phyloP scores from a whole-genome alignment of 1,140 invertebrate genomes.

The Cherax quadricarinatus region DNA sequence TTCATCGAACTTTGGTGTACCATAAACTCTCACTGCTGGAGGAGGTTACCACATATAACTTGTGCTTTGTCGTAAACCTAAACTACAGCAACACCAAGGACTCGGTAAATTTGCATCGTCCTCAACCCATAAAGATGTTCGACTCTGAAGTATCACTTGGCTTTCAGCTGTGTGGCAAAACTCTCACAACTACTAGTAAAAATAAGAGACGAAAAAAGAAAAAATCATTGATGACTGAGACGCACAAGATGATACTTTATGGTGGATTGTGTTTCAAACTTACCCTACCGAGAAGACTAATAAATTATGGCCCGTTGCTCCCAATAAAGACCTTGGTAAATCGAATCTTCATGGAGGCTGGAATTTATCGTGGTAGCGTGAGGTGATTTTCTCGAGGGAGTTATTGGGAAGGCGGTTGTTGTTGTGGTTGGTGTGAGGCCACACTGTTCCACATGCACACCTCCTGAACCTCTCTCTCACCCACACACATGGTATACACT shows the following conservation, averaged over 20 bases:
- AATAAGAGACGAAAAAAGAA: too few species aligned
- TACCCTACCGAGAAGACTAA: neutral
- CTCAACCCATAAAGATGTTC: neutral
- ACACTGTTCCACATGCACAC: too few species aligned
- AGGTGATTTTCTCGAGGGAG: neutral
- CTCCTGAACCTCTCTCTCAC: too few species aligned
- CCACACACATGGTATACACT: too few species aligned
- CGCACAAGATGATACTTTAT: too few species aligned
- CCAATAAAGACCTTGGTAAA: neutral
- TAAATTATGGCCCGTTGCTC: neutral
- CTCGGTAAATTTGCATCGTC: too few species aligned
- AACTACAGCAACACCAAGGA: neutral
- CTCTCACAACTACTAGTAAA: too few species aligned
- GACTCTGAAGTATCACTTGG: neutral
- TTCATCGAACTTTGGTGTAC: neutral
- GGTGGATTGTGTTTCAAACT: too few species aligned
- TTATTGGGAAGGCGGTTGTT: neutral
- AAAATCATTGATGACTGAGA: too few species aligned
- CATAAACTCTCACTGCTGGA: too few species aligned
- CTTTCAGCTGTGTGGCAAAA: too few species aligned
- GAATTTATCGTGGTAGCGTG: neutral
- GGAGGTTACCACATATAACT: too few species aligned
- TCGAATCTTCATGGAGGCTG: neutral
- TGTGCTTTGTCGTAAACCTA: neutral
- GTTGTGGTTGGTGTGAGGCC: neutral